These are phyloP conservation scores for Drosophila stalkeri DNA, from an alignment of 2,888 invertebrate genomes.

Conservation along the genomic window DNA sequence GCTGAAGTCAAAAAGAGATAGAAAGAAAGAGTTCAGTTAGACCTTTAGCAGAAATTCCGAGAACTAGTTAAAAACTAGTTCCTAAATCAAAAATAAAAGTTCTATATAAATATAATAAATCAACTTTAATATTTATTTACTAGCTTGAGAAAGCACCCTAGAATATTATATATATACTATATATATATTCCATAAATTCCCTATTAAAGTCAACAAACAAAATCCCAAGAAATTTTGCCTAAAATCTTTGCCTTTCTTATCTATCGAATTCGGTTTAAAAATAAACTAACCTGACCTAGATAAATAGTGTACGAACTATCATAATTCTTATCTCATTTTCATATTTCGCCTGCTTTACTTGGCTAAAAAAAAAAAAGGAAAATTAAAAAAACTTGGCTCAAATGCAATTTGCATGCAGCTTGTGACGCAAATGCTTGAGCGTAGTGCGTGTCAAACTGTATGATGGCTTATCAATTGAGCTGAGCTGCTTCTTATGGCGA, in stretches of 20 bases:
- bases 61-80: neutral
- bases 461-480: slow-evolving; percentile 55
- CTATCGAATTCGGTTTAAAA: neutral
- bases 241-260: slow-evolving; percentile 1
- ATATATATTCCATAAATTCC: too few relatives aligned
- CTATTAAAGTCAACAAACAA: neutral
- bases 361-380: neutral
- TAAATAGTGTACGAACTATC: slow-evolving; percentile 15
- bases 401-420: slow-evolving; percentile 62
- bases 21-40: neutral
- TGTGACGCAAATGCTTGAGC: slow-evolving; percentile 62
- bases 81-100: neutral
- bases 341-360: neutral
- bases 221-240: neutral
- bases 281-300: slow-evolving; percentile 38
- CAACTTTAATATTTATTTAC: neutral
- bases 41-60: neutral
- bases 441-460: slow-evolving; percentile 53
- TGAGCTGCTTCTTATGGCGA: slow-evolving; percentile 8
- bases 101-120: neutral
- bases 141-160: neutral
- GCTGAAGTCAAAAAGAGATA: neutral
- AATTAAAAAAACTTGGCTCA: slow-evolving; percentile 5
- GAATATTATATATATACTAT: neutral
- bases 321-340: slow-evolving; percentile 15